Base-by-base conservation (phyloP, 2,888 invertebrate genomes). In the Apotomis capreana region DNA sequence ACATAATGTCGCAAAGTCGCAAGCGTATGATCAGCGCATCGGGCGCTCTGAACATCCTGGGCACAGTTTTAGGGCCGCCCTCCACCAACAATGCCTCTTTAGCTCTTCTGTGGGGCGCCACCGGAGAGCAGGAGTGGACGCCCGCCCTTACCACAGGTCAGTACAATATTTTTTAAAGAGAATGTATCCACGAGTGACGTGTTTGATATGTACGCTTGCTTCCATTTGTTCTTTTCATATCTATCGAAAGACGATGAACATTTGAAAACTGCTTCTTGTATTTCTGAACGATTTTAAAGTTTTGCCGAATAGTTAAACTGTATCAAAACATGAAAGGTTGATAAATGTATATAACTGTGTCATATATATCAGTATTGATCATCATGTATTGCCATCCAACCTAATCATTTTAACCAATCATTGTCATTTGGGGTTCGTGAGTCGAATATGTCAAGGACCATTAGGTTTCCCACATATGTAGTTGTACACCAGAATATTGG, bases 121-220 rank as follows among this genome's bases (percentile, higher is more conserved):
- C 98, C 0, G 98, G 98, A 52, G 98, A 99, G 87, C 98, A 99
- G 87, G 98, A 98, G 87, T 99, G 99, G 99, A 98, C 98, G 3
- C 98, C 98, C 0, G 98, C 98, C 44, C 94, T 98, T 73, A 98
- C 98, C 3, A 99, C 98, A 92, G 98, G 98, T 98, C 73, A 74
- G 84, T 79, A 74, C 26, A 40, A 6, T 40, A 40, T 40, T 40
- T 6, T 6, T 10, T 49, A 49, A 49, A 8, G 9, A 10, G 26
- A 55, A 15, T 61, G 54, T 55, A 40, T 61, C 13, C 6, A 10
- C 36, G 62, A 62, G 67, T 62, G 67, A 40, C 49, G 57, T 12
- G 59, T 51, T 62, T 71, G 26, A 52, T 37, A 46, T 61, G 37
- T 67, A 55, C 55, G 67, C 67, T 62, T 71, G 67, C 61, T 70